phyloP scores from a whole-genome alignment of 1,140 invertebrate genomes.

The Vanessa tameamea region DNA sequence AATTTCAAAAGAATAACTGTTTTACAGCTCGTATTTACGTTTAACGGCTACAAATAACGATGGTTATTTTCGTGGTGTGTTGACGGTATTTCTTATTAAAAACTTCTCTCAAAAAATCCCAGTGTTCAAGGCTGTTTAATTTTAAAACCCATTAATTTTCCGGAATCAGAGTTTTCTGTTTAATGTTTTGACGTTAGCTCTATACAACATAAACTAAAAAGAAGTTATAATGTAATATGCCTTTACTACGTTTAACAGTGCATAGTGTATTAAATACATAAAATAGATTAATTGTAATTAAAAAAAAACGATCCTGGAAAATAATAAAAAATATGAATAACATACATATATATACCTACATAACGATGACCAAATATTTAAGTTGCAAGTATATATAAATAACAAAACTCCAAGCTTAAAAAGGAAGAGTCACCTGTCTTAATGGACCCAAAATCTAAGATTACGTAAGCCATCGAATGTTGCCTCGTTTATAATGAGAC shows the following conservation, averaged over 20 bases:
- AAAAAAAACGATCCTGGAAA: too few relatives aligned
- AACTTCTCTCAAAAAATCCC: slow-evolving; percentile 38
- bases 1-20: not conserved
- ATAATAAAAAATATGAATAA: too few relatives aligned
- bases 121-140: slow-evolving; percentile 69
- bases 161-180: slow-evolving; percentile 50
- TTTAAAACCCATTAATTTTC: slow-evolving; percentile 57
- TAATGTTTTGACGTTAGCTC: slow-evolving; percentile 60
- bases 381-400: too few relatives aligned
- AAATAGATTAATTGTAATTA: too few relatives aligned
- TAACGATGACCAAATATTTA: too few relatives aligned
- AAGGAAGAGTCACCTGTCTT: slow-evolving; percentile 48
- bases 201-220: slow-evolving; percentile 44
- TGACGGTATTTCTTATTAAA: slow-evolving; percentile 53
- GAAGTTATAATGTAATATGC: slow-evolving; percentile 36
- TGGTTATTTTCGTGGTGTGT: slow-evolving; percentile 46
- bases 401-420: not conserved
- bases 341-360: too few relatives aligned
- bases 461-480: slow-evolving; percentile 58
- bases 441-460: slow-evolving; percentile 69
- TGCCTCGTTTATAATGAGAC: slow-evolving; percentile 55
- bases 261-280: not conserved
- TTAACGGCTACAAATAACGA: slow-evolving; percentile 30
- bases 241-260: slow-evolving; percentile 35
- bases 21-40: slow-evolving; percentile 2